Base-by-base conservation (phyloP, 53 echinoderm and acorn worm species). In the Holothuria scabra region DNA sequence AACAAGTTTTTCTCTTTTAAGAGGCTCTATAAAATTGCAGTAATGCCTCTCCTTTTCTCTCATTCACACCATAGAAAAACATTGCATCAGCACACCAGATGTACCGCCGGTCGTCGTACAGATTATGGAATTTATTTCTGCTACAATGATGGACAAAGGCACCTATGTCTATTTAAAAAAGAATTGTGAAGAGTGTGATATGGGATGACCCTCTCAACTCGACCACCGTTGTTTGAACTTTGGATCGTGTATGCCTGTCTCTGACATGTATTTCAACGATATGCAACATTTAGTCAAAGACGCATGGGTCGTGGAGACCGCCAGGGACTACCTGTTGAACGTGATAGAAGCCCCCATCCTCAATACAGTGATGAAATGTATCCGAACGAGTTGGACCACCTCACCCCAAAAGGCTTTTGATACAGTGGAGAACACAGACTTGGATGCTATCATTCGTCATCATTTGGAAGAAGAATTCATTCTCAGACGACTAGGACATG, bases 191-290 rank as follows among this genome's bases (percentile, higher is more conserved):
- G 66, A 31, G 4, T 66, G 66, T 29, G 66, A 66, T 11, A 32
- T 67, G 67, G 32, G 18, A 3, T 67, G 67, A 37, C 33, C 67
- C 20, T 67, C 67, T 67, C 67, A 67, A 32, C 28, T 31, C 20
- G 33, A 67, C 35, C 67, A 67, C 28, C 32, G 32, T 67, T 67
- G 67, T 48, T 11, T 31, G 21, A 31, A 32, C 33, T 67, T 31
- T 30, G 67, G 28, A 21, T 30, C 67, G 14, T 28, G 19, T 0
- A 29, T 31, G 8, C 33, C 67, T 21, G 18, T 67, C 9, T 19
- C 32, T 3, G 66, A 23, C 13, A 25, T 25, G 24, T 8, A 66
- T 21, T 66, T 32, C 66, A 25, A 66, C 28, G 28, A 23, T 16
- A 28, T 66, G 5, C 24, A 66, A 29, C 66, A 66, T 9, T 21